Evolutionary conservation across 2,888 invertebrate genomes (phyloP).

Genomic region (Ethmia dodecea): DNA sequence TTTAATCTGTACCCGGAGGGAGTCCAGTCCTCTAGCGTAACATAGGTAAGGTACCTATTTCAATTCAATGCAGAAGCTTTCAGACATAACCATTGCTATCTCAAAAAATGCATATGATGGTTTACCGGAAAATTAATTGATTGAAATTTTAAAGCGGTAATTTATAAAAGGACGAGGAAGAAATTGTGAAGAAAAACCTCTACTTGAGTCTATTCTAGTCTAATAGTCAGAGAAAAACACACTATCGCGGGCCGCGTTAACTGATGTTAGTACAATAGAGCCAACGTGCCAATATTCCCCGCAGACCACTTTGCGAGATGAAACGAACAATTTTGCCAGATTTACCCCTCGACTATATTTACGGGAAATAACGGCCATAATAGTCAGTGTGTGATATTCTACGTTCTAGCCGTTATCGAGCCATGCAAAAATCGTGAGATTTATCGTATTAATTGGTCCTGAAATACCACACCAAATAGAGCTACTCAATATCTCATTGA

Average conservation of each 20-base stretch:
- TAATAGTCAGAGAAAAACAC: slow-evolving; percentile 41
- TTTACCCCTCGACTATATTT: slow-evolving; percentile 52
- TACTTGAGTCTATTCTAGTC: slow-evolving; percentile 33
- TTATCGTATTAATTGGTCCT: slow-evolving; percentile 41
- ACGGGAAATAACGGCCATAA: slow-evolving; percentile 72
- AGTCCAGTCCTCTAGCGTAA: no score
- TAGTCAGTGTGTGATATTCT: slow-evolving; percentile 44
- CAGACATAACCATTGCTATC: no score
- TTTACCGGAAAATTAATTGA: no score
- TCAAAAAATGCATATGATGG: no score
- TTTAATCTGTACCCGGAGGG: no score
- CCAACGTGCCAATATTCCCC: slow-evolving; percentile 48
- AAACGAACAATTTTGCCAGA: slow-evolving; percentile 67
- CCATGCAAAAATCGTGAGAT: slow-evolving; percentile 48
- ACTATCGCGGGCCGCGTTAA: slow-evolving; percentile 64
- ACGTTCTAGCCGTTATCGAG: slow-evolving; percentile 57
- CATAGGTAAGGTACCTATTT: no score
- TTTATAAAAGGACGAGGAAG: no score
- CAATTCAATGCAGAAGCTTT: no score
- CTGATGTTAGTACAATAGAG: slow-evolving; percentile 38
- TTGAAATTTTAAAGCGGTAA: no score
- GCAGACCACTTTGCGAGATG: slow-evolving; percentile 36
- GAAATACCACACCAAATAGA: slow-evolving; percentile 56
- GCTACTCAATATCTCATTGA: slow-evolving; percentile 16
- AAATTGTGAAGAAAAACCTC: no score